These are phyloP conservation scores for Andinoacara biseriatus DNA, from an alignment of 2,113 vertebrate species.

Conservation along the genomic window DNA sequence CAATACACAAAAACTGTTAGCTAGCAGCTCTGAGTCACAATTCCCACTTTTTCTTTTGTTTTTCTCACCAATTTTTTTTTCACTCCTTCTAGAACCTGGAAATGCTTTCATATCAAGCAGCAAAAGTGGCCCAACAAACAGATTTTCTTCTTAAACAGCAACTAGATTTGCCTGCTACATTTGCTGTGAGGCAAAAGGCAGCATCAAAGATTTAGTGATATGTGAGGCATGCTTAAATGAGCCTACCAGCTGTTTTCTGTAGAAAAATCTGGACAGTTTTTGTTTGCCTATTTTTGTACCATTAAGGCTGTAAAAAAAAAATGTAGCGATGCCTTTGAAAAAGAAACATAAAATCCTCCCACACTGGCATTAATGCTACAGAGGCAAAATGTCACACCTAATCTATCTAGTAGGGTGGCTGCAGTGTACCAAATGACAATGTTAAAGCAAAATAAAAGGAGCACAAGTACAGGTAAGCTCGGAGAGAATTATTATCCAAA, in stretches of 20 bases:
- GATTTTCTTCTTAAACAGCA: conserved; percentile 26
- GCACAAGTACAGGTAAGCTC: neutral
- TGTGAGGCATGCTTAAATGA: conserved; percentile 53
- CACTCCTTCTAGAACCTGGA: conserved; percentile 38
- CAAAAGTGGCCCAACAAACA: conserved; percentile 43
- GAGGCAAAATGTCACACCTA: neutral
- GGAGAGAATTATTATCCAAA: neutral
- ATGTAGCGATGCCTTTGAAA: neutral
- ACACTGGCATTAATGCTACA: neutral
- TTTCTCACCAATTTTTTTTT: conserved; percentile 10
- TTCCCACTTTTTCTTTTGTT: conserved; percentile 40
- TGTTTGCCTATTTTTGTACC: neutral
- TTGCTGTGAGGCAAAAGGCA: conserved; percentile 50
- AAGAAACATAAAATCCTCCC: neutral
- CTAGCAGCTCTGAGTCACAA: conserved; percentile 38
- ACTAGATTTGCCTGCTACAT: conserved; percentile 44
- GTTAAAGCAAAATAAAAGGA: neutral
- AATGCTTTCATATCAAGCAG: conserved; percentile 61
- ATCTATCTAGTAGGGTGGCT: neutral
- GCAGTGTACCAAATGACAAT: neutral
- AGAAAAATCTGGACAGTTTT: conserved; percentile 36
- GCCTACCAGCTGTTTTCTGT: conserved; percentile 43
- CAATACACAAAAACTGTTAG: conserved; percentile 58
- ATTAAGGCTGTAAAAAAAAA: neutral
- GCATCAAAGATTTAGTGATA: conserved; percentile 65